Evolutionary conservation across 2,113 vertebrate genomes (phyloP).

Genomic region (Sebastes fasciatus): DNA sequence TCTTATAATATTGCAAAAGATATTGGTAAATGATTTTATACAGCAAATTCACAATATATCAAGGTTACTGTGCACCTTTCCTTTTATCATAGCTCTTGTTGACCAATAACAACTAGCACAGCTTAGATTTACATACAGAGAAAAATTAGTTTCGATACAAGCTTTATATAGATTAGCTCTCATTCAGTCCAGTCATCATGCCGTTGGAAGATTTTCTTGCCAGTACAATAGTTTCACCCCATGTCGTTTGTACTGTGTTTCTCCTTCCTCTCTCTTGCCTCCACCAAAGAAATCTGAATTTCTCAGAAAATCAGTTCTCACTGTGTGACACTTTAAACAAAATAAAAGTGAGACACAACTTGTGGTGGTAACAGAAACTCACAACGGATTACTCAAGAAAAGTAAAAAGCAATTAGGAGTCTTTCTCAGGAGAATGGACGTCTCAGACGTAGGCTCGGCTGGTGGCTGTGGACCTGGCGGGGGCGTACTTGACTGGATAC

Average conservation of each 20-base stretch:
- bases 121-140: conserved; percentile 21
- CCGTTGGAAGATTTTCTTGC: conserved; percentile 1
- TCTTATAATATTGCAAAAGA: background rate
- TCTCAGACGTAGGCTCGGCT: conserved; percentile 82
- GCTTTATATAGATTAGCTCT: conserved; percentile 4
- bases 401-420: conserved; percentile 33
- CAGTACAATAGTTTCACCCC: background rate
- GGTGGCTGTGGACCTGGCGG: conserved; percentile 69
- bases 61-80: conserved; percentile 23
- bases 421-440: background rate
- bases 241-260: background rate
- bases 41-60: conserved; percentile 42
- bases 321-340: background rate
- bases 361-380: background rate
- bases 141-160: conserved; percentile 25
- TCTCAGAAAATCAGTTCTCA: background rate
- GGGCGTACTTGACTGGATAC: conserved; percentile 78
- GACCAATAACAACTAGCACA: background rate
- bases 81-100: background rate
- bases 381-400: conserved; percentile 10
- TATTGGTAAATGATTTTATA: conserved; percentile 9
- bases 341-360: background rate
- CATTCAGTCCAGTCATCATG: conserved; percentile 22
- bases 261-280: conserved; percentile 11
- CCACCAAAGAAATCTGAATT: conserved; percentile 4